phyloP scores from a whole-genome alignment of 35 echinoderm and acorn worm genomes.

The Amphiura filiformis region DNA sequence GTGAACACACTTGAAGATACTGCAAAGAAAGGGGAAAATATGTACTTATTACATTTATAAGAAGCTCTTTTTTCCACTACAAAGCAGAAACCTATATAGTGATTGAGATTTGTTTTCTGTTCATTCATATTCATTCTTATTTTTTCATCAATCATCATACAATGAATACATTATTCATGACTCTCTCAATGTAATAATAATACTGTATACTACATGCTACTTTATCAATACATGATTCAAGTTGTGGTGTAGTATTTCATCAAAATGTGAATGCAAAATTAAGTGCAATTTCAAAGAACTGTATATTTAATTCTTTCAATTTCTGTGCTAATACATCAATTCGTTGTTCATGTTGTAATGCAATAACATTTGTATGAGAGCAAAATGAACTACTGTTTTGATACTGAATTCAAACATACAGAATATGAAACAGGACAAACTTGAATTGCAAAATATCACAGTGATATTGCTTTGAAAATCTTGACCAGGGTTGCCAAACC shows the following conservation, averaged over 20 bases:
- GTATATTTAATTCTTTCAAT: no score
- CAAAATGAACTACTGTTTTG: background rate
- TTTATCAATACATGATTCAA: background rate
- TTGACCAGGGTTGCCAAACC: no score
- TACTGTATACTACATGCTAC: background rate
- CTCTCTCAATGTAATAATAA: background rate
- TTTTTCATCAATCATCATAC: no score
- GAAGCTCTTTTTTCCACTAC: background rate
- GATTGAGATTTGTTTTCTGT: no score
- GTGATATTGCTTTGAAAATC: no score
- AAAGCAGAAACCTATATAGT: background rate
- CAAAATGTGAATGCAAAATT: background rate
- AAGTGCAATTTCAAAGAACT: background rate
- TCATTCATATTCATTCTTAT: no score
- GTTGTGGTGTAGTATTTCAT: background rate
- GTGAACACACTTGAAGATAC: slow-evolving; percentile 69
- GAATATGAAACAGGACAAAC: no score
- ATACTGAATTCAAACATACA: background rate
- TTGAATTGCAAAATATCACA: no score
- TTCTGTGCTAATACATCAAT: no score
- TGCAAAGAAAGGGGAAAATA: slow-evolving; percentile 39
- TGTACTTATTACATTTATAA: background rate
- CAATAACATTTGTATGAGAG: background rate
- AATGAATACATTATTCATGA: no score
- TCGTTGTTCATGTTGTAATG: background rate